phyloP scores from a whole-genome alignment of 1,140 invertebrate species.

The Drosophila repletoides region DNA sequence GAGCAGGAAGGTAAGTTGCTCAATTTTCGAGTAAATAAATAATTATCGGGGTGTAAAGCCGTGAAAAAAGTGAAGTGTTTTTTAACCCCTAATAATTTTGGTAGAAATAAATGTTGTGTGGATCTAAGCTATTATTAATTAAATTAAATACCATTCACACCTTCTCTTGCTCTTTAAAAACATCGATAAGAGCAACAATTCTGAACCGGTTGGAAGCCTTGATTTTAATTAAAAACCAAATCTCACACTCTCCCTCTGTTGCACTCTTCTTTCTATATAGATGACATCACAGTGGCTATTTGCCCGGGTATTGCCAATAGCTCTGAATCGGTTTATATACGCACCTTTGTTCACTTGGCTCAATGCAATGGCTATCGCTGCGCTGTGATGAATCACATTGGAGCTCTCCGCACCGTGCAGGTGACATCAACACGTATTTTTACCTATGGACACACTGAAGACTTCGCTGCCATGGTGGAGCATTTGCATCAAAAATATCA shows the following conservation, averaged over 20 bases:
- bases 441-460: conserved; percentile 94
- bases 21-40: too few relatives aligned
- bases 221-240: too few relatives aligned
- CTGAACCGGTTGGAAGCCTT: too few relatives aligned
- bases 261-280: conserved; percentile 83
- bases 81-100: too few relatives aligned
- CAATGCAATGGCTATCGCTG: conserved; percentile 94
- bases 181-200: too few relatives aligned
- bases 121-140: too few relatives aligned
- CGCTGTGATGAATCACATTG: conserved; percentile 96
- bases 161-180: too few relatives aligned
- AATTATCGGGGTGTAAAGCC: too few relatives aligned
- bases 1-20: conserved; percentile 85
- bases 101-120: too few relatives aligned
- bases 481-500: conserved; percentile 89
- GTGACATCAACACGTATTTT: conserved; percentile 94
- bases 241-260: conserved; percentile 10
- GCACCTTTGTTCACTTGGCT: conserved; percentile 95
- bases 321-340: conserved; percentile 95
- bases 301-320: conserved; percentile 97
- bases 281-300: conserved; percentile 93
- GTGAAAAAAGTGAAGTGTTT: too few relatives aligned
- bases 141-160: too few relatives aligned
- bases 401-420: conserved; percentile 91
- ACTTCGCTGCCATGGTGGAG: conserved; percentile 91